Evolutionary conservation across 2,797 vertebrate genomes (phyloP).

Genomic region (Schizopygopsis malacanthus): DNA sequence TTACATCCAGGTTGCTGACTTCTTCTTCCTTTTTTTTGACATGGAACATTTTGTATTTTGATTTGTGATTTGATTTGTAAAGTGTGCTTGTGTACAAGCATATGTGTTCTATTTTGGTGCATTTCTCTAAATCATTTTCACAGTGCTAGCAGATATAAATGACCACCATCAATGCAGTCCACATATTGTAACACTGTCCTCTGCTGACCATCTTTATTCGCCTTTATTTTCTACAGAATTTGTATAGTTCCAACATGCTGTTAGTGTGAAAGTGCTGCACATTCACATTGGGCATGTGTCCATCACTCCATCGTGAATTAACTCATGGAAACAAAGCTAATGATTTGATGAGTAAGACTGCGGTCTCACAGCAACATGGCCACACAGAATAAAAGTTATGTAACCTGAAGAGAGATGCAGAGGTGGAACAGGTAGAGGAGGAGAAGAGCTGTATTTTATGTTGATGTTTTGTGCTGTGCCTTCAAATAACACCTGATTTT

Average conservation of each 20-base stretch:
- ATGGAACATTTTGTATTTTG: not conserved
- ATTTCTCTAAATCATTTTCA: not conserved
- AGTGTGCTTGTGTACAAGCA: not conserved
- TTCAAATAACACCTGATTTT: not conserved
- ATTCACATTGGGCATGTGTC: not conserved
- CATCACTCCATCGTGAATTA: not conserved
- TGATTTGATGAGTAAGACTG: constrained; percentile 1
- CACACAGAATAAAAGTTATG: not conserved
- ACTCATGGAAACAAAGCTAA: not conserved
- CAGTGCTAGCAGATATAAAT: not conserved
- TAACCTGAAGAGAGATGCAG: not conserved
- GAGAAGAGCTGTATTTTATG: not conserved
- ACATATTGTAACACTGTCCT: not conserved
- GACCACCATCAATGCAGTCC: not conserved
- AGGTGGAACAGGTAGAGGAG: not conserved
- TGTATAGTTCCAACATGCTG: not conserved
- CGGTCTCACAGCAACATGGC: not conserved
- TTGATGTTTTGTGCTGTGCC: not conserved
- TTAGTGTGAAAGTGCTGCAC: not conserved
- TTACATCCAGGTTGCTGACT: not conserved
- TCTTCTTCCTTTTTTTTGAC: too few relatives aligned
- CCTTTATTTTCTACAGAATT: not conserved
- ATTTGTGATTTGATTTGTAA: not conserved
- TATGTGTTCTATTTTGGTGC: not conserved
- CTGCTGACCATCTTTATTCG: not conserved